These are phyloP conservation scores for Antheraea mylitta DNA, from an alignment of 1,140 invertebrate genomes.

Conservation along the genomic window DNA sequence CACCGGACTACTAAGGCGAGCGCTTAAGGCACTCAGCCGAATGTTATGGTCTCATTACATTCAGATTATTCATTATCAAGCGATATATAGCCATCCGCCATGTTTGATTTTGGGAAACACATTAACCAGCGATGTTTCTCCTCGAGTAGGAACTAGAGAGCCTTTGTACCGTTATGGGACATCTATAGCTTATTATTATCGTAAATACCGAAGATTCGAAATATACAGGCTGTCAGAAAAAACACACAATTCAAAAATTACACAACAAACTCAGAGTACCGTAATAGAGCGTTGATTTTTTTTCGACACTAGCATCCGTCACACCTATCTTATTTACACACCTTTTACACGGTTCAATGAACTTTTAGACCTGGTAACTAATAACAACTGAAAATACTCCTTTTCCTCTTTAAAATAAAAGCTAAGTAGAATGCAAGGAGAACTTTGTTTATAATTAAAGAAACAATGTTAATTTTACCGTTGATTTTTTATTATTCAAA, in stretches of 20 bases:
- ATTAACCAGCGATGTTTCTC: no score
- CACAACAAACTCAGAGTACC: slow-evolving; percentile 28
- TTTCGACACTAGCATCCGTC: slow-evolving; percentile 50
- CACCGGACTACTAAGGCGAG: no score
- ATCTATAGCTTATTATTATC: no score
- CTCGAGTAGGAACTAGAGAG: no score
- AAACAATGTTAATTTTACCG: slow-evolving; percentile 1
- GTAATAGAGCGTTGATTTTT: slow-evolving; percentile 36
- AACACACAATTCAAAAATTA: no score
- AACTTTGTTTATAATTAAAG: slow-evolving; percentile 17
- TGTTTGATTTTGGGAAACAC: no score
- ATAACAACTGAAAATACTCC: slow-evolving; percentile 17
- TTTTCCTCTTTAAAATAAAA: slow-evolving; percentile 15
- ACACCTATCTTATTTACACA: slow-evolving; percentile 69
- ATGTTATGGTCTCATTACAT: no score
- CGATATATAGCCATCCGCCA: no score
- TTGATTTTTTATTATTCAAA: not conserved
- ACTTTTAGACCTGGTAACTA: slow-evolving; percentile 23
- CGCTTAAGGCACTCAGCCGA: no score
- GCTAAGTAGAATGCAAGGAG: slow-evolving; percentile 2
- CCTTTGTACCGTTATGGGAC: no score
- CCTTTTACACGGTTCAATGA: slow-evolving; percentile 56
- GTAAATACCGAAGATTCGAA: not conserved
- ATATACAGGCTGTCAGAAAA: not conserved
- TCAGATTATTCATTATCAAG: no score